Conservation (phyloP, 2,888 invertebrate genomes). For the Euplexia lucipara region DNA sequence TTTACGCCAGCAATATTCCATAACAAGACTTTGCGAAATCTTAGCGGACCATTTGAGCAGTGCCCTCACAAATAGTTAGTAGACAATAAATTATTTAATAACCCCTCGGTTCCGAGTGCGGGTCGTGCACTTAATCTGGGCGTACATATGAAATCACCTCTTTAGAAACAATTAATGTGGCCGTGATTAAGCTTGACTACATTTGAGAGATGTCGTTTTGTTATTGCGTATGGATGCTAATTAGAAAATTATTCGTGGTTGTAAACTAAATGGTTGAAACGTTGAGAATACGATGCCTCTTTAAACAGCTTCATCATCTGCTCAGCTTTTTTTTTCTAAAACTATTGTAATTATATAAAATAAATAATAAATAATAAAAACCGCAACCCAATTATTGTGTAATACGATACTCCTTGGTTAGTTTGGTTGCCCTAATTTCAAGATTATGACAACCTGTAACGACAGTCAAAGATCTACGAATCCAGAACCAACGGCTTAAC, state of each 20-base stretch:
- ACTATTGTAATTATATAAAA: no score
- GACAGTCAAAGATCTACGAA: no score
- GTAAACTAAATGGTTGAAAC: conserved; percentile 1
- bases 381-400: no score
- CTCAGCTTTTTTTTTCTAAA: no score
- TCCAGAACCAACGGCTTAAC: no score
- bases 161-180: conserved; percentile 87
- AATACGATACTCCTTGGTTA: no score
- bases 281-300: not conserved
- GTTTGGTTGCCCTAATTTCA: no score
- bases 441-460: no score
- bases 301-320: no score
- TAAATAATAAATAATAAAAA: no score
- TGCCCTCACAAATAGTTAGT: conserved; percentile 84
- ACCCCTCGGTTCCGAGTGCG: conserved; percentile 81
- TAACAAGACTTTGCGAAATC: conserved; percentile 83
- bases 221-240: conserved; percentile 41
- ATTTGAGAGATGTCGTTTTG: conserved; percentile 49
- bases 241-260: conserved; percentile 22
- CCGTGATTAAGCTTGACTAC: conserved; percentile 66
- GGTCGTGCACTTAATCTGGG: conserved; percentile 87
- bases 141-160: conserved; percentile 86
- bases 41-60: conserved; percentile 82
- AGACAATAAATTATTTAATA: conserved; percentile 90
- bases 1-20: conserved; percentile 81